phyloP scores from a whole-genome alignment of 2,888 invertebrate genomes.

The Heliconius cydno region DNA sequence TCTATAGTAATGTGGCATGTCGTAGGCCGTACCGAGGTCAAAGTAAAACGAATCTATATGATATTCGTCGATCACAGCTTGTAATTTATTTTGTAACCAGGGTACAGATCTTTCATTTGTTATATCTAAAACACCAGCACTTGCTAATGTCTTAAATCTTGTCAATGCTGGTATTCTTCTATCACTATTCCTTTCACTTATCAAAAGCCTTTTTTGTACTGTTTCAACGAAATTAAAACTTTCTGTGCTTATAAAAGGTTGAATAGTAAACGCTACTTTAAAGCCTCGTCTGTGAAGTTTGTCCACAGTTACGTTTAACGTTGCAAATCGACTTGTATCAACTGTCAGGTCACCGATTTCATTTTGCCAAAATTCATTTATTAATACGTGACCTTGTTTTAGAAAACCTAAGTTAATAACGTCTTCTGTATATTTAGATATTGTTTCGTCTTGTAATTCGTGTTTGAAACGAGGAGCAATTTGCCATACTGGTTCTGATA shows the following conservation, averaged over 20 bases:
- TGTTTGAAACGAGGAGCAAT: conserved; percentile 88
- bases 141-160: conserved; percentile 90
- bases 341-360: conserved; percentile 93
- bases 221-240: conserved; percentile 92
- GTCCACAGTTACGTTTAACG: conserved; percentile 89
- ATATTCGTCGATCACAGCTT: conserved; percentile 87
- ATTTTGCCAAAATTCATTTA: conserved; percentile 93
- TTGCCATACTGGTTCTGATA: conserved; percentile 94
- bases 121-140: conserved; percentile 93
- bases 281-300: conserved; percentile 93
- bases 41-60: conserved; percentile 93
- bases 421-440: conserved; percentile 92
- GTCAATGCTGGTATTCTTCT: conserved; percentile 92
- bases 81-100: conserved; percentile 90
- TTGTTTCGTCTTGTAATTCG: conserved; percentile 86
- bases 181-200: conserved; percentile 91
- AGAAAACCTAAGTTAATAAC: conserved; percentile 91
- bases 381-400: conserved; percentile 90
- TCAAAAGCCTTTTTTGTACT: conserved; percentile 88
- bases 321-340: conserved; percentile 90
- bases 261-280: conserved; percentile 93
- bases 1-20: conserved; percentile 93
- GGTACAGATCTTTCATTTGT: conserved; percentile 91
- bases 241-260: conserved; percentile 94
- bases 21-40: conserved; percentile 91